Conservation (phyloP, 2,888 invertebrate species). For the Lordiphosa fenestrarum region DNA sequence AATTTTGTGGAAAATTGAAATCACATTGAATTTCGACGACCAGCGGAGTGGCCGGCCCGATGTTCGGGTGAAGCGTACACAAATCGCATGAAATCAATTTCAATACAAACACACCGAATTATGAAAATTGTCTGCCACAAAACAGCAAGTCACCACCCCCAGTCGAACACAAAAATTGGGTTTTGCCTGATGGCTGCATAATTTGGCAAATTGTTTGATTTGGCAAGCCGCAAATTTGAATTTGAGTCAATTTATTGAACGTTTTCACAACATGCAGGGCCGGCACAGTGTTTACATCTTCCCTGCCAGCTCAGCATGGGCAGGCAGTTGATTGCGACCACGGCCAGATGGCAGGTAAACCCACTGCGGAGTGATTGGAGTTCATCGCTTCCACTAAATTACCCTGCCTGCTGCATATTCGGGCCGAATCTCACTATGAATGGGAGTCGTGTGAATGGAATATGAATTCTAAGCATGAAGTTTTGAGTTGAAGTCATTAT, state of each 20-base stretch:
- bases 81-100: slow-evolving; percentile 49
- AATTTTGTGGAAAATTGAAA: slow-evolving; percentile 66
- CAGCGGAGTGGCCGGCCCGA: slow-evolving; percentile 23
- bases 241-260: slow-evolving; percentile 27
- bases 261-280: slow-evolving; percentile 6
- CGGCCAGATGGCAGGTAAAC: slow-evolving; percentile 10
- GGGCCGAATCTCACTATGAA: background rate
- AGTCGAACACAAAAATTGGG: slow-evolving; percentile 11
- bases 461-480: slow-evolving; percentile 1
- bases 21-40: slow-evolving; percentile 57
- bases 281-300: slow-evolving; percentile 7
- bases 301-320: slow-evolving; percentile 2
- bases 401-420: background rate
- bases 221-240: slow-evolving; percentile 39
- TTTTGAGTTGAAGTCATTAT: background rate
- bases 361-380: slow-evolving; percentile 1
- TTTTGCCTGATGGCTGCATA: slow-evolving; percentile 38
- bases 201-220: slow-evolving; percentile 42
- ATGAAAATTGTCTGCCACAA: slow-evolving; percentile 35
- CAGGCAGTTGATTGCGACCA: slow-evolving; percentile 7
- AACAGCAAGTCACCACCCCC: slow-evolving; percentile 19
- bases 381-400: slow-evolving; percentile 4
- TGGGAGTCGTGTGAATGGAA: slow-evolving; percentile 1
- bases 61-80: slow-evolving; percentile 6
- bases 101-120: slow-evolving; percentile 36